phyloP scores from a whole-genome alignment of 2,797 vertebrate species.

The Anas bernieri region DNA sequence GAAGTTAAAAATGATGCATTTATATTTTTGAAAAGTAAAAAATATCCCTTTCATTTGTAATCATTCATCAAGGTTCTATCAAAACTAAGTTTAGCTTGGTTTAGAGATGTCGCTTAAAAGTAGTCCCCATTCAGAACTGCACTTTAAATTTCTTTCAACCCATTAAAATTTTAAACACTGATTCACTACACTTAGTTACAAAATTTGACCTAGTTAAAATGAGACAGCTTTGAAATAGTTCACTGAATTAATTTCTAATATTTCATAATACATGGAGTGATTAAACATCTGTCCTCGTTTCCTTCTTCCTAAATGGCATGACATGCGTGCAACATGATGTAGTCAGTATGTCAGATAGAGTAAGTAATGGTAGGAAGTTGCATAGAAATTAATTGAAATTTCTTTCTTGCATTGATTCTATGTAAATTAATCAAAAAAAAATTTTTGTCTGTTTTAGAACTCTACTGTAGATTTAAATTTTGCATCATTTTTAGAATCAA shows the following conservation, averaged over 20 bases:
- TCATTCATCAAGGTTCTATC: slow-evolving; percentile 86
- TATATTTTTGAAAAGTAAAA: slow-evolving; percentile 82
- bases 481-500: not conserved
- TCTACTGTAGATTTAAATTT: not conserved
- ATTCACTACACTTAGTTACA: slow-evolving; percentile 10
- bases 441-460: not conserved
- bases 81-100: slow-evolving; percentile 84
- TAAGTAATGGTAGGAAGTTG: not conserved
- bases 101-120: slow-evolving; percentile 12
- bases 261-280: not conserved
- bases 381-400: not conserved
- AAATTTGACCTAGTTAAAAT: slow-evolving; percentile 46
- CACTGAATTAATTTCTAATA: slow-evolving; percentile 20
- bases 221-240: slow-evolving; percentile 32
- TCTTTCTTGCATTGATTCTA: not conserved
- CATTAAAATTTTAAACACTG: slow-evolving; percentile 10
- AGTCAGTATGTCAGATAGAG: not conserved
- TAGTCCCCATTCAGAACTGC: not conserved
- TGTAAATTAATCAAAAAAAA: not conserved
- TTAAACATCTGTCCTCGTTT: slow-evolving; percentile 17
- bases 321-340: not conserved
- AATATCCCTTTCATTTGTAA: slow-evolving; percentile 81
- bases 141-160: not conserved
- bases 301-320: not conserved
- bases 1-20: slow-evolving; percentile 84